Percentiles rank a stretch among this genome's conserved stretches.
These are phyloP conservation scores for Thalpophila matura DNA, from an alignment of 2,888 invertebrate genomes.

Conservation along the genomic window DNA sequence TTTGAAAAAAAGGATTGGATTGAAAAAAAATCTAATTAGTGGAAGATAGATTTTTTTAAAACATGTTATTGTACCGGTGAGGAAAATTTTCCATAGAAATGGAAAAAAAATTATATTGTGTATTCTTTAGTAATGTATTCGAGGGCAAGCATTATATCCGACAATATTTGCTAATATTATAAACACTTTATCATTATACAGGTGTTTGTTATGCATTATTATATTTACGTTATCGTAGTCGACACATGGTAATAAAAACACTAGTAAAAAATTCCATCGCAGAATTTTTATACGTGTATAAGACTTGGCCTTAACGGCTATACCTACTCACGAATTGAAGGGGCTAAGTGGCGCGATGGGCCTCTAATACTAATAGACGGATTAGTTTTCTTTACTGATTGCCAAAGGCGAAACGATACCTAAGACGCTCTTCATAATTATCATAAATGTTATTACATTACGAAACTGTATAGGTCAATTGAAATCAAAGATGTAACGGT, in stretches of 20 bases:
- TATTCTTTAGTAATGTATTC: constrained; percentile 35
- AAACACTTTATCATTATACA: constrained; percentile 14
- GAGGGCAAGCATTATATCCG: constrained; percentile 8
- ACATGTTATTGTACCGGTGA: not conserved
- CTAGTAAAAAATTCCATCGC: not conserved
- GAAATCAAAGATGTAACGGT: constrained; percentile 32
- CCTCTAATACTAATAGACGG: constrained; percentile 76
- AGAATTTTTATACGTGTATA: not conserved
- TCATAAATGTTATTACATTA: constrained; percentile 30
- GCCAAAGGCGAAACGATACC: constrained; percentile 58
- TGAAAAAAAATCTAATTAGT: too few relatives aligned
- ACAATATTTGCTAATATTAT: constrained; percentile 34
- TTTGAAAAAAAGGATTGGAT: too few relatives aligned
- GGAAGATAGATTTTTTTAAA: too few relatives aligned
- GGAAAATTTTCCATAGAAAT: constrained; percentile 27
- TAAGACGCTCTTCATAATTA: constrained; percentile 24
- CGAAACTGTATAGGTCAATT: constrained; percentile 36
- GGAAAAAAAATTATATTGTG: constrained; percentile 29
- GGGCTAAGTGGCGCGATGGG: constrained; percentile 66
- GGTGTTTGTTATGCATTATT: constrained; percentile 29
- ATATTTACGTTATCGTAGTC: not conserved
- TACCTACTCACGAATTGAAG: constrained; percentile 58
- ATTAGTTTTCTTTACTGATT: constrained; percentile 78
- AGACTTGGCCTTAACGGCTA: constrained; percentile 54
- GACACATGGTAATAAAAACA: not conserved